These are phyloP conservation scores for Protonibea diacanthus DNA, from an alignment of 2,797 vertebrate genomes.

Conservation along the genomic window DNA sequence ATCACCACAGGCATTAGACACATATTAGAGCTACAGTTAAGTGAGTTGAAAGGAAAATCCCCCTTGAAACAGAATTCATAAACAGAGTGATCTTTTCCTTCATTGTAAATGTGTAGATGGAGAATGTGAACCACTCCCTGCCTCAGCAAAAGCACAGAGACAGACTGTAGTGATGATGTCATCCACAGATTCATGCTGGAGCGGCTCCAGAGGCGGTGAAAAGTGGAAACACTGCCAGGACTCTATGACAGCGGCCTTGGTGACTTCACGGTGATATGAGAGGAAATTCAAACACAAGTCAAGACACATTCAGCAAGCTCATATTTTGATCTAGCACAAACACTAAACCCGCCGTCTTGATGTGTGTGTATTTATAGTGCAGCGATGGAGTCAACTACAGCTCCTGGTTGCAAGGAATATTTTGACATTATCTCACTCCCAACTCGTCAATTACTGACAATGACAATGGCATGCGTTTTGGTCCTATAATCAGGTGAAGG, in stretches of 20 bases:
- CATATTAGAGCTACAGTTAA: background rate
- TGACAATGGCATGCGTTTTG: too few relatives aligned
- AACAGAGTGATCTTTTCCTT: background rate
- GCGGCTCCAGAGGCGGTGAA: slow-evolving; percentile 32
- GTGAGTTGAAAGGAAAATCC: background rate
- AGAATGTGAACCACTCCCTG: slow-evolving; percentile 25
- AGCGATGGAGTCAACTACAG: background rate
- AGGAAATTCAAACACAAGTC: slow-evolving; percentile 1
- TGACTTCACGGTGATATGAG: slow-evolving; percentile 1
- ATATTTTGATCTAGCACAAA: background rate
- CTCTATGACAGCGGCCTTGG: slow-evolving; percentile 4
- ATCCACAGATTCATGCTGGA: slow-evolving; percentile 49
- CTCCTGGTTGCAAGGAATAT: background rate
- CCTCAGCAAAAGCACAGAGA: slow-evolving; percentile 13
- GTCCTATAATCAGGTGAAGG: too few relatives aligned
- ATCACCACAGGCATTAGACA: background rate
- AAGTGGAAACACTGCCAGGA: slow-evolving; percentile 27
- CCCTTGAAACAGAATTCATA: background rate
- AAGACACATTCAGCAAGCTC: background rate
- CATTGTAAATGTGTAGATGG: background rate
- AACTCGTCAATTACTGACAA: too few relatives aligned
- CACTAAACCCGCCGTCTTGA: background rate
- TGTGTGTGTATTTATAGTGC: background rate
- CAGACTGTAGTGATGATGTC: slow-evolving; percentile 56
- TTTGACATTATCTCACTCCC: too few relatives aligned